phyloP scores from a whole-genome alignment of 2,888 invertebrate genomes.

The Neria commutata region DNA sequence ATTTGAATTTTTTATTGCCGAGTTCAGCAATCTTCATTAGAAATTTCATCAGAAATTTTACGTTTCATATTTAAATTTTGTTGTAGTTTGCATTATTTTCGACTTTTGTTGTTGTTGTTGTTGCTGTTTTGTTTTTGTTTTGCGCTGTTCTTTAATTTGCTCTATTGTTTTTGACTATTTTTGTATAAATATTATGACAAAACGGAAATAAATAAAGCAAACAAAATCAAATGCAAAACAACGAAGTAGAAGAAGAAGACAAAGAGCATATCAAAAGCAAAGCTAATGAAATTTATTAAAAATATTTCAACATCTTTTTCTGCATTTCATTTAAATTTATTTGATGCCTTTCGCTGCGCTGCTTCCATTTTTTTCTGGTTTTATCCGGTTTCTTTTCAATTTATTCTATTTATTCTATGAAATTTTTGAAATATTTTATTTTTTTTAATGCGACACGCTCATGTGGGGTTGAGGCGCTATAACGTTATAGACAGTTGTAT shows the following conservation, averaged over 20 bases:
- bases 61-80: too few species aligned
- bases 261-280: too few species aligned
- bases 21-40: background rate
- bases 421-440: background rate
- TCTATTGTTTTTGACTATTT: background rate
- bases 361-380: background rate
- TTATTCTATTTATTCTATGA: background rate
- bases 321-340: too few species aligned
- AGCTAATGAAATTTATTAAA: background rate
- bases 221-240: too few species aligned
- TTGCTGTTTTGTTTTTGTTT: background rate
- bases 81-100: too few species aligned
- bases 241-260: too few species aligned
- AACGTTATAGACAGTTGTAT: too few species aligned
- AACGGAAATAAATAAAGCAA: too few species aligned
- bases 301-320: background rate
- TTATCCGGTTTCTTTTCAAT: background rate
- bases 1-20: background rate
- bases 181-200: too few species aligned
- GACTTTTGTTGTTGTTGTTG: background rate
- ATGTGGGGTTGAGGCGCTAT: too few species aligned
- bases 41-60: constrained; percentile 5
- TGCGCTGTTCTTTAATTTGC: background rate
- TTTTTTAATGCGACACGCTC: background rate
- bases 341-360: background rate